Percentiles rank a stretch among this genome's conserved stretches.
phyloP scores from a whole-genome alignment of 1,140 invertebrate genomes.

The Caerostris extrusa region DNA sequence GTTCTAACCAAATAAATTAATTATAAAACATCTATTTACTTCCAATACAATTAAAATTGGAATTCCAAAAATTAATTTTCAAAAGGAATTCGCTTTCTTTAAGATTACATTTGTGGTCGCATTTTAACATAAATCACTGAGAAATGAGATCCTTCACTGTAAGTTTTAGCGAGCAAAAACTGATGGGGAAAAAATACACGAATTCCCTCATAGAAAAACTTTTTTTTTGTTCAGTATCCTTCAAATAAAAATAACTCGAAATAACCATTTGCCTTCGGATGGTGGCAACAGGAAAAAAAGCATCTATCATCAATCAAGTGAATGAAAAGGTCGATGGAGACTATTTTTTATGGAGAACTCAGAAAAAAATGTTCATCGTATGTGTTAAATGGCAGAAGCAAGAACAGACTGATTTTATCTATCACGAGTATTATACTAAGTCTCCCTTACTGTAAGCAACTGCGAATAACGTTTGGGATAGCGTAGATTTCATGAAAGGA shows the following conservation, averaged over 20 bases:
- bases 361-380: not conserved
- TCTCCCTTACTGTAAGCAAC: too few relatives aligned
- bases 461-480: not conserved
- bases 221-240: slow-evolving; percentile 15
- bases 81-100: too few relatives aligned
- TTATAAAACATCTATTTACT: too few relatives aligned
- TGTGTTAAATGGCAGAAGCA: slow-evolving; percentile 26
- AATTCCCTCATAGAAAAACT: not conserved
- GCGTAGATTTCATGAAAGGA: not conserved
- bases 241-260: slow-evolving; percentile 33
- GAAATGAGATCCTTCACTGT: not conserved
- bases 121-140: slow-evolving; percentile 25
- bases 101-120: too few relatives aligned
- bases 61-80: too few relatives aligned
- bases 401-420: slow-evolving; percentile 7
- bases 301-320: slow-evolving; percentile 26
- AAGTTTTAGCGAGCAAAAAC: not conserved
- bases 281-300: not conserved
- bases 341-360: not conserved
- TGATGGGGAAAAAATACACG: not conserved
- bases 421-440: not conserved
- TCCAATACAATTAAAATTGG: too few relatives aligned
- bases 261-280: slow-evolving; percentile 29
- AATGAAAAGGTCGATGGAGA: slow-evolving; percentile 18
- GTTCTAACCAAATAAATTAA: too few relatives aligned